Evolutionary conservation across 1,140 invertebrate species (phyloP).

Genomic region (Dreissena rostriformis): DNA sequence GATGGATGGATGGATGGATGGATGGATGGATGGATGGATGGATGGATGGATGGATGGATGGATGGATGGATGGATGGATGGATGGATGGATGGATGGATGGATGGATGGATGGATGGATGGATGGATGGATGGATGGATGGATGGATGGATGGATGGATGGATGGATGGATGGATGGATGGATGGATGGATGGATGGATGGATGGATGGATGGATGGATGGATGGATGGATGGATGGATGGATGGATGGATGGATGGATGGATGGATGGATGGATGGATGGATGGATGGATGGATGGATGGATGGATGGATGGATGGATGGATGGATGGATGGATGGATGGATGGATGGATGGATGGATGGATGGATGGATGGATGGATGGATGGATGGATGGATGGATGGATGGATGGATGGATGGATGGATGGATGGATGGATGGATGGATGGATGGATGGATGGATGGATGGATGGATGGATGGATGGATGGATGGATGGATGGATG

Average conservation of each 20-base stretch:
- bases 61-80: slow-evolving; percentile 4
- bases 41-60: slow-evolving; percentile 4
- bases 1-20: slow-evolving; percentile 4
- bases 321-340: slow-evolving; percentile 4
- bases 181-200: slow-evolving; percentile 4
- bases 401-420: slow-evolving; percentile 4
- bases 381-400: slow-evolving; percentile 4
- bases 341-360: slow-evolving; percentile 4
- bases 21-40: slow-evolving; percentile 4
- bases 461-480: slow-evolving; percentile 4
- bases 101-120: slow-evolving; percentile 4
- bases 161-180: slow-evolving; percentile 4
- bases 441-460: slow-evolving; percentile 4
- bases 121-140: slow-evolving; percentile 4
- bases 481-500: slow-evolving; percentile 4
- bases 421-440: slow-evolving; percentile 4
- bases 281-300: slow-evolving; percentile 4
- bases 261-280: slow-evolving; percentile 4
- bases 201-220: slow-evolving; percentile 4
- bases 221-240: slow-evolving; percentile 4
- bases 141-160: slow-evolving; percentile 4
- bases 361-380: slow-evolving; percentile 4
- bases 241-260: slow-evolving; percentile 4
- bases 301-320: slow-evolving; percentile 4
- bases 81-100: slow-evolving; percentile 4